Evolutionary conservation across 2,888 invertebrate genomes (phyloP).

Genomic region (Diploptera punctata): DNA sequence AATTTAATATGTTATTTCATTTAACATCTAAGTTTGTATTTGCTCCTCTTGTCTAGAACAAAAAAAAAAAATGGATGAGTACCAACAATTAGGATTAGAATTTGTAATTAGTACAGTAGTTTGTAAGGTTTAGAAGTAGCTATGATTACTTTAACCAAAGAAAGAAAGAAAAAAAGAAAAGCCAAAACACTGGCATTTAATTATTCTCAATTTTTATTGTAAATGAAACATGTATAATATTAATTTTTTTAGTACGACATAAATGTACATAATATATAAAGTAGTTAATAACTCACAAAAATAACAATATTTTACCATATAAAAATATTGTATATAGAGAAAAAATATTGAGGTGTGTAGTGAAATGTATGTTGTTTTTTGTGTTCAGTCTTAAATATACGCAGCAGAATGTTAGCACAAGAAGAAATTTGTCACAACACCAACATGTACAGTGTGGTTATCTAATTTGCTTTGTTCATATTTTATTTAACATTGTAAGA

Average conservation of each 20-base stretch:
- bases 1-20: no score
- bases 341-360: slow-evolving; percentile 5
- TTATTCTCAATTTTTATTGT: slow-evolving; percentile 29
- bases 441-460: no score
- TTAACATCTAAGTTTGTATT: no score
- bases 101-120: slow-evolving; percentile 10
- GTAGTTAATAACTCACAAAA: slow-evolving; percentile 12
- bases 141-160: slow-evolving; percentile 7
- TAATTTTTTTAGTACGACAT: slow-evolving; percentile 13
- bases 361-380: slow-evolving; percentile 3
- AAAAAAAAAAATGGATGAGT: no score
- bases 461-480: no score
- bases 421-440: neutral
- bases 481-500: neutral
- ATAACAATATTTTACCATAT: slow-evolving; percentile 26
- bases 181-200: slow-evolving; percentile 4
- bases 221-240: slow-evolving; percentile 18
- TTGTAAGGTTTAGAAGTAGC: neutral
- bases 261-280: slow-evolving; percentile 27
- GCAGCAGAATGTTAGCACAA: neutral
- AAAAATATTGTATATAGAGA: slow-evolving; percentile 23
- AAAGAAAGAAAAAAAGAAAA: slow-evolving; percentile 9
- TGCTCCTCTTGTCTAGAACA: no score
- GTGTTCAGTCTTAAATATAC: slow-evolving; percentile 7
- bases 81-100: neutral